Evolutionary conservation across 2,888 invertebrate genomes (phyloP).

Genomic region (Papilio demoleus): DNA sequence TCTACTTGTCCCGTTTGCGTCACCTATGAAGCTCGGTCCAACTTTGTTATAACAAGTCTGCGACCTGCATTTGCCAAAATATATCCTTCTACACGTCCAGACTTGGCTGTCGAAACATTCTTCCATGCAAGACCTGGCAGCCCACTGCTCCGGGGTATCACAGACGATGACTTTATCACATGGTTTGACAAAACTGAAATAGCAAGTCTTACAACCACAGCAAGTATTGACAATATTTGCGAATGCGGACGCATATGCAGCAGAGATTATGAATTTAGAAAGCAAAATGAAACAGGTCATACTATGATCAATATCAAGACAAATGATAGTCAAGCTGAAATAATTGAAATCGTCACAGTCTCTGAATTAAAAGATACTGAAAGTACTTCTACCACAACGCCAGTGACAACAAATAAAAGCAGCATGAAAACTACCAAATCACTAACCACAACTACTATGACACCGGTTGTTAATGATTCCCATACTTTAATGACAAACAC

Average conservation of each 20-base stretch:
- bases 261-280: slow-evolving; percentile 73
- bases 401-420: slow-evolving; percentile 37
- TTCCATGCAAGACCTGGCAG: slow-evolving; percentile 85
- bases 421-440: slow-evolving; percentile 39
- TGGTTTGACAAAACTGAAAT: slow-evolving; percentile 86
- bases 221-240: slow-evolving; percentile 80
- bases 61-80: slow-evolving; percentile 86
- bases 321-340: slow-evolving; percentile 42
- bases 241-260: slow-evolving; percentile 81
- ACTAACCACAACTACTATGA: slow-evolving; percentile 33
- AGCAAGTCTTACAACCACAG: slow-evolving; percentile 71
- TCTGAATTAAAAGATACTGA: slow-evolving; percentile 42
- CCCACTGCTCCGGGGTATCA: slow-evolving; percentile 83
- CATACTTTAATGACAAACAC: slow-evolving; percentile 31
- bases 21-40: slow-evolving; percentile 83
- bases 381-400: slow-evolving; percentile 38
- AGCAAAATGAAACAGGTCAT: slow-evolving; percentile 52
- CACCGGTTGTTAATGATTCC: slow-evolving; percentile 31
- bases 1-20: slow-evolving; percentile 85
- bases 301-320: slow-evolving; percentile 36
- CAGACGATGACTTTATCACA: slow-evolving; percentile 86
- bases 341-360: slow-evolving; percentile 42
- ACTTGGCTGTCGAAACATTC: slow-evolving; percentile 85
- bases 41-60: slow-evolving; percentile 84
- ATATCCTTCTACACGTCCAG: slow-evolving; percentile 85